Evolutionary conservation across 2,113 vertebrate species (phyloP).

Genomic region (Piprites chloris): DNA sequence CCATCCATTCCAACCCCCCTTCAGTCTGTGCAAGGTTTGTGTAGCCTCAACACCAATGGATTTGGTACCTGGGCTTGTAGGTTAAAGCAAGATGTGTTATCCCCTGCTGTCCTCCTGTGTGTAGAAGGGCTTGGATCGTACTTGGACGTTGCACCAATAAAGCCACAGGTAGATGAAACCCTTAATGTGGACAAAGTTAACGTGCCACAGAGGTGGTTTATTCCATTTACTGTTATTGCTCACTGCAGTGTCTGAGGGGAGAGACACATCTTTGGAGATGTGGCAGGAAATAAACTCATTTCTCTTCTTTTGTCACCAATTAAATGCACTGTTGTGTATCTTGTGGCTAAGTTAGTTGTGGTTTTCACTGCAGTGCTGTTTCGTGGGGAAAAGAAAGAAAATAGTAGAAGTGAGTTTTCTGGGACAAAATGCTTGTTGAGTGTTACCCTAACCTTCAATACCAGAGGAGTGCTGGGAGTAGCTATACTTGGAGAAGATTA

Average conservation of each 20-base stretch:
- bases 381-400: neutral
- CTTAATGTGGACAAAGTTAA: neutral
- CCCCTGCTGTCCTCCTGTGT: neutral
- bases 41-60: rapidly evolving
- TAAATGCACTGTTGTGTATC: neutral
- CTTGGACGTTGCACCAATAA: neutral
- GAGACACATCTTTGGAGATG: neutral
- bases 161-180: neutral
- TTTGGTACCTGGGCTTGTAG: neutral
- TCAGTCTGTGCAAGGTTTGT: neutral
- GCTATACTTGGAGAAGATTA: neutral
- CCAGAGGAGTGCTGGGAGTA: neutral
- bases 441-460: neutral
- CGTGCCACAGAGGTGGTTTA: neutral
- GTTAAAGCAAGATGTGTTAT: neutral
- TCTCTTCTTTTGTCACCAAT: neutral
- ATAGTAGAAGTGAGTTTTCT: neutral
- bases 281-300: neutral
- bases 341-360: neutral
- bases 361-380: neutral
- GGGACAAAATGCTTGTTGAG: neutral
- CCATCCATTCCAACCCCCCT: neutral
- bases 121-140: neutral
- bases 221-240: neutral
- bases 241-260: neutral